Evolutionary conservation across 92 coral and sea anemone species (phyloP), one percentile per base, ranked within the genome.

Genomic region (Zoanthus sociatus): DNA sequence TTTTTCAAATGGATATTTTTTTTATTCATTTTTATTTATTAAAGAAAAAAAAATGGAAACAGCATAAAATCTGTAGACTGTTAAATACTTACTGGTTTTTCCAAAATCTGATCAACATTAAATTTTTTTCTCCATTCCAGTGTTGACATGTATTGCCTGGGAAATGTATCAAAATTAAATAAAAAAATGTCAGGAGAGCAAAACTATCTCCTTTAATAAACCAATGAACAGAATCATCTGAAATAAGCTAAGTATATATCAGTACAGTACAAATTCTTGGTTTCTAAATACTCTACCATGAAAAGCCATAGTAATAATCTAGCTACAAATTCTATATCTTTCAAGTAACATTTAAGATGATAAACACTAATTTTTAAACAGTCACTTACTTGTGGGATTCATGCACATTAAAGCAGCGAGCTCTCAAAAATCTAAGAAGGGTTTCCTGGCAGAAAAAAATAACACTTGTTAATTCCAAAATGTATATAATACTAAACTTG

Each of bases 351-450:
- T 37, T 37, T 37, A 37, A 37, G 4, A 37, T 37, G 26, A 26
- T 26, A 26, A 26, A 26, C 26, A 26, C 26, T 26, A 26, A 0
- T 26, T 26, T 26, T 26, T 26, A 26, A 26, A 26, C 68, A 26
- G 0, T 64, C 13, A 17, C 93, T 60, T 90, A 94, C 97, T 71
- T 92, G 93, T 78, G 73, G 50, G 97, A 94, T 45, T 88, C 91
- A 53, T 93, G 89, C 0, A 94, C 94, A 82, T 97, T 93, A 86
- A 97, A 97, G 73, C 88, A 92, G 8, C 99, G 93, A 15, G 99
- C 99, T 82, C 95, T 89, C 14, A 97, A 87, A 84, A 92, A 97
- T 86, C 99, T 90, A 81, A 97, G 79, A 47, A 95, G 88, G n/a
- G 94, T 95, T 32, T 87, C 87, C 99, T 95, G 90, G 14, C 77